These are phyloP conservation scores for Heliocidaris erythrogramma DNA, from an alignment of 35 echinoderm and acorn worm species.

Conservation along the genomic window DNA sequence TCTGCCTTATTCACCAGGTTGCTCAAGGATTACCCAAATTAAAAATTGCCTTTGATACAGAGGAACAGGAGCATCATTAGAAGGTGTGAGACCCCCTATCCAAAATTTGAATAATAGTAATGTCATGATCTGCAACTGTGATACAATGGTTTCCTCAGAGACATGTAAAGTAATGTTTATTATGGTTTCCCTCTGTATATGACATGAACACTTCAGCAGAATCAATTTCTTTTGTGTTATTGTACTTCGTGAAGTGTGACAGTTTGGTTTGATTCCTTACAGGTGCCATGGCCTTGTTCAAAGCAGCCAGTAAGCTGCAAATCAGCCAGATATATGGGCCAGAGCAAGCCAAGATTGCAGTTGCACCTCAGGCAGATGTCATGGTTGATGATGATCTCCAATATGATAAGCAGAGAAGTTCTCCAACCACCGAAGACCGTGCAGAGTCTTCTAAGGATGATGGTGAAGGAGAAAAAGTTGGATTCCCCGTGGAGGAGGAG, in stretches of 20 bases:
- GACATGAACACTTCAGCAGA: not conserved
- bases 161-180: no score
- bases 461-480: not conserved
- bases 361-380: not conserved
- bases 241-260: not conserved
- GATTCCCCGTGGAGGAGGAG: not conserved
- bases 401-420: not conserved
- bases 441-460: not conserved
- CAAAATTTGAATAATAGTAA: no score
- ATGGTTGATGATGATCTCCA: not conserved
- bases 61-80: no score
- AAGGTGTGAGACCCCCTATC: no score
- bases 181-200: no score
- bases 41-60: no score
- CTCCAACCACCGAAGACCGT: not conserved
- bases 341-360: constrained; percentile 12
- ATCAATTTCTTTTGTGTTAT: not conserved
- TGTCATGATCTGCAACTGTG: no score
- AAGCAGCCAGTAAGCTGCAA: constrained; percentile 26
- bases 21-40: no score
- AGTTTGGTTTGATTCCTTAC: not conserved
- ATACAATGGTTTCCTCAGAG: no score
- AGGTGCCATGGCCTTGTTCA: constrained; percentile 39
- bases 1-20: no score
- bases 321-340: constrained; percentile 35